phyloP scores from a whole-genome alignment of 2,888 invertebrate species.

The Choreutis nemorana region DNA sequence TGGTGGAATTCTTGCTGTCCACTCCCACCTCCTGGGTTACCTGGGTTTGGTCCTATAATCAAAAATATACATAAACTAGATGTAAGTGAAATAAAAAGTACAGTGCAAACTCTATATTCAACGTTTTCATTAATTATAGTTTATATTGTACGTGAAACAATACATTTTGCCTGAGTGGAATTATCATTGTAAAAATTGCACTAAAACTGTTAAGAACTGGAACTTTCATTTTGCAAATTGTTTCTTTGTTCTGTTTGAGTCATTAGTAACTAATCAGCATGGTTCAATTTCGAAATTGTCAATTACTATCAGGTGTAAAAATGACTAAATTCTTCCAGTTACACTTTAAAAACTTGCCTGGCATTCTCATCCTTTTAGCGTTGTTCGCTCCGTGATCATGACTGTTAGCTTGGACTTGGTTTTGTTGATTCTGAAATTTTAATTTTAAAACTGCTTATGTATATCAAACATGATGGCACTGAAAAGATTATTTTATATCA shows the following conservation, averaged over 20 bases:
- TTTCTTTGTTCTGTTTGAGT: too few species aligned
- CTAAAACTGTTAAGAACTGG: too few species aligned
- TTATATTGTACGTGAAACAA: too few species aligned
- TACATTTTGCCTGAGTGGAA: too few species aligned
- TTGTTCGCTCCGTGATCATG: constrained; percentile 63
- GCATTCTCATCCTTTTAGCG: constrained; percentile 62
- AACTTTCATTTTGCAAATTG: too few species aligned
- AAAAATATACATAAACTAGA: background rate
- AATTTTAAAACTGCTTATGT: background rate
- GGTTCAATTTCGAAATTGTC: too few species aligned
- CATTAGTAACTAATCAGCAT: too few species aligned
- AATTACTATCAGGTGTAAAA: background rate
- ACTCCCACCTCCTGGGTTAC: constrained; percentile 40
- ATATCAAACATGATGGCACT: too few species aligned
- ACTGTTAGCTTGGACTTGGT: constrained; percentile 56
- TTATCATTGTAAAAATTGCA: too few species aligned
- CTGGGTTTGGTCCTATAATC: constrained; percentile 44
- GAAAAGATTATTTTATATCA: too few species aligned
- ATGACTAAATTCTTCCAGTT: background rate
- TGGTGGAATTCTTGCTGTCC: constrained; percentile 63
- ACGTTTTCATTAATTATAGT: too few species aligned
- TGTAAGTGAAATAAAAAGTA: background rate
- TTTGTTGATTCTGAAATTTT: constrained; percentile 51
- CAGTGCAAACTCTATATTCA: too few species aligned
- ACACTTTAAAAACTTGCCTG: constrained; percentile 25